A percentile compares a stretch with the other conserved stretches of the same genome.
Conservation (phyloP, 23 tunicate genomes). For the Clavelina lepadiformis region DNA sequence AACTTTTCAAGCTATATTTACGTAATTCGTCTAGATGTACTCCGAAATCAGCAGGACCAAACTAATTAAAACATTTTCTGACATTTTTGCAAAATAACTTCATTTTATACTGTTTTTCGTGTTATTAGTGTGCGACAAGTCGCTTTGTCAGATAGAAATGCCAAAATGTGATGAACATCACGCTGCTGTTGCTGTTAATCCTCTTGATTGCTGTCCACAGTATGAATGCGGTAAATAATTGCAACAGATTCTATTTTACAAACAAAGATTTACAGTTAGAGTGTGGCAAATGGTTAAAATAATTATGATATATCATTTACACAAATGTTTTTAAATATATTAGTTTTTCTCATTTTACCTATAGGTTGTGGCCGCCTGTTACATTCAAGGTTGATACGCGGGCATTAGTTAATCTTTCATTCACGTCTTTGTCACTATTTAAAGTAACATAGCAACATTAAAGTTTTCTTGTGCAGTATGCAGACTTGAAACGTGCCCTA, state of each 20-base stretch:
- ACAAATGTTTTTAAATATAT: too few relatives aligned
- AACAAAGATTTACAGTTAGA: too few relatives aligned
- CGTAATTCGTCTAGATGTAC: not conserved
- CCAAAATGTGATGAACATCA: slow-evolving; percentile 63
- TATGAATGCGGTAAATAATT: slow-evolving; percentile 82
- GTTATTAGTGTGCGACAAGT: slow-evolving; percentile 76
- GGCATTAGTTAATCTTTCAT: too few relatives aligned
- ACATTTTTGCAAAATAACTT: not conserved
- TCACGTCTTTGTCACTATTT: too few relatives aligned
- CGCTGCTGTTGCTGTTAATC: slow-evolving; percentile 64
- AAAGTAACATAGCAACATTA: too few relatives aligned
- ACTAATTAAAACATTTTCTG: not conserved
- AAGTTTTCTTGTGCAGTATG: slow-evolving; percentile 77
- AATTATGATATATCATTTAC: too few relatives aligned
- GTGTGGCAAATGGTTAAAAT: too few relatives aligned
- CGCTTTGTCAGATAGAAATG: slow-evolving; percentile 41
- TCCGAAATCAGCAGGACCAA: not conserved
- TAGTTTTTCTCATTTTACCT: too few relatives aligned
- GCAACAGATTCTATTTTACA: too few relatives aligned
- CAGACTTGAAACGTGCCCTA: slow-evolving; percentile 67
- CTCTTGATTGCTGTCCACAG: slow-evolving; percentile 68
- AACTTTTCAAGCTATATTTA: not conserved
- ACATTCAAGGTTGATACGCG: too few relatives aligned
- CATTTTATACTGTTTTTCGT: too few relatives aligned
- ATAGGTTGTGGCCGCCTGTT: too few relatives aligned